These are phyloP conservation scores for Acromyrmex heyeri DNA, from an alignment of 1,140 invertebrate genomes.

Conservation along the genomic window DNA sequence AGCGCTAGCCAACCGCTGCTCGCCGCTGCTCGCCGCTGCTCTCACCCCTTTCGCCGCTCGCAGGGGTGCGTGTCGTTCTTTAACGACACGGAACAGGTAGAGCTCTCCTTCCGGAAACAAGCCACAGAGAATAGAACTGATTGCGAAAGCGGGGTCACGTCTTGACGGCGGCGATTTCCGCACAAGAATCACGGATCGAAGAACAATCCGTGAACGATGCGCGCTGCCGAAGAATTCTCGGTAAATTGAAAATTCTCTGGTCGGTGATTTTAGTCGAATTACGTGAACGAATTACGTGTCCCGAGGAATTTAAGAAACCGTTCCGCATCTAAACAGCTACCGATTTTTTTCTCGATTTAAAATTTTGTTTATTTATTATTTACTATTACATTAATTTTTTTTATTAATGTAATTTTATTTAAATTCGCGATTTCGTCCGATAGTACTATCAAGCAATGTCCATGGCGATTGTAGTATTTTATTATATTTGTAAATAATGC, in stretches of 20 bases:
- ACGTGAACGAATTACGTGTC: not conserved
- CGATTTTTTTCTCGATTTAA: not conserved
- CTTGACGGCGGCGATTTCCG: conserved; percentile 72
- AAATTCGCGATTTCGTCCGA: not conserved
- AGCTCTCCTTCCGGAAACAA: conserved; percentile 67
- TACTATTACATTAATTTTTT: not conserved
- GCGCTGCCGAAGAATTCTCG: not conserved
- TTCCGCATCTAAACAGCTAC: not conserved
- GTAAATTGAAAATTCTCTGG: not conserved
- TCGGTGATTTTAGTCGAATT: not conserved
- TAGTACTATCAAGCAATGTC: not conserved
- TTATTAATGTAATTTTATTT: not conserved
- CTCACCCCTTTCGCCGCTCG: conserved; percentile 43
- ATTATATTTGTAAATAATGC: not conserved
- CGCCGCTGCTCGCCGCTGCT: conserved; percentile 35
- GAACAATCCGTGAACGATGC: not conserved
- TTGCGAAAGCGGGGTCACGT: conserved; percentile 75
- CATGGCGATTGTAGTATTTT: not conserved
- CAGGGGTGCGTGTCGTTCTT: conserved; percentile 64
- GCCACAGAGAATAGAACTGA: conserved; percentile 78
- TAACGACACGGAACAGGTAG: conserved; percentile 53
- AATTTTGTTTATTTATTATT: not conserved
- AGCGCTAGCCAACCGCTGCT: conserved; percentile 71
- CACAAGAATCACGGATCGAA: conserved; percentile 40
- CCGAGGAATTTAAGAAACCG: not conserved